These are phyloP conservation scores for Arnoldichthys spilopterus DNA, from an alignment of 2,797 vertebrate species.

Conservation along the genomic window DNA sequence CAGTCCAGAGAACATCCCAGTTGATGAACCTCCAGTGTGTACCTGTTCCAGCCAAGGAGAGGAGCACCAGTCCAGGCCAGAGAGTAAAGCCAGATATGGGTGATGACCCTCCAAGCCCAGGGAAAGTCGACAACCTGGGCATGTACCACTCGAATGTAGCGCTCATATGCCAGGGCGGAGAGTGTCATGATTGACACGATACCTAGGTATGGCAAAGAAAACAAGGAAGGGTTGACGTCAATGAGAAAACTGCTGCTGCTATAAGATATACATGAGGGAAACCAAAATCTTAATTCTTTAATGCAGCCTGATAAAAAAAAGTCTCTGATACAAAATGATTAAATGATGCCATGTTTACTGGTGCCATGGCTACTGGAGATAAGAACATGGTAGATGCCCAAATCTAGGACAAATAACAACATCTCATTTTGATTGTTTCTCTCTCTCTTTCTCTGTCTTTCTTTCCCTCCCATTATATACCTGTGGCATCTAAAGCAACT, in stretches of 20 bases:
- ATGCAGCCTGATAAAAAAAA: background rate
- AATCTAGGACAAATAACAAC: conserved; percentile 10
- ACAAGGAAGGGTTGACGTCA: background rate
- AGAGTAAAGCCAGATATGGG: conserved; percentile 93
- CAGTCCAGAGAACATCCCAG: conserved; percentile 91
- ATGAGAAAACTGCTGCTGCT: background rate
- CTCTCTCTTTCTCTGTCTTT: background rate
- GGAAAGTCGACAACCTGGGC: conserved; percentile 90
- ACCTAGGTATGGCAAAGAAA: conserved; percentile 70
- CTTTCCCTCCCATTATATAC: background rate
- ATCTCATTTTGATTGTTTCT: background rate
- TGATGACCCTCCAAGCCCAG: conserved; percentile 90
- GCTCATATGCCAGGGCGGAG: conserved; percentile 89
- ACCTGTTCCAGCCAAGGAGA: conserved; percentile 93
- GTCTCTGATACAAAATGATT: background rate
- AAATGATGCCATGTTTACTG: conserved; percentile 13
- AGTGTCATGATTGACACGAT: conserved; percentile 93
- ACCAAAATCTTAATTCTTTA: background rate
- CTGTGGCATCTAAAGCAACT: background rate
- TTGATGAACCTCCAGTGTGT: conserved; percentile 87
- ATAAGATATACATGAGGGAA: conserved; percentile 9
- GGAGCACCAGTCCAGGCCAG: conserved; percentile 90
- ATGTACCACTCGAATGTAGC: conserved; percentile 90
- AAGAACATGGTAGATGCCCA: background rate
- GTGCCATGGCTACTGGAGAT: conserved; percentile 6